A percentile compares a stretch with the other conserved stretches of the same genome.
Evolutionary conservation across 2,113 vertebrate species (phyloP).

Genomic region (Origma solitaria): DNA sequence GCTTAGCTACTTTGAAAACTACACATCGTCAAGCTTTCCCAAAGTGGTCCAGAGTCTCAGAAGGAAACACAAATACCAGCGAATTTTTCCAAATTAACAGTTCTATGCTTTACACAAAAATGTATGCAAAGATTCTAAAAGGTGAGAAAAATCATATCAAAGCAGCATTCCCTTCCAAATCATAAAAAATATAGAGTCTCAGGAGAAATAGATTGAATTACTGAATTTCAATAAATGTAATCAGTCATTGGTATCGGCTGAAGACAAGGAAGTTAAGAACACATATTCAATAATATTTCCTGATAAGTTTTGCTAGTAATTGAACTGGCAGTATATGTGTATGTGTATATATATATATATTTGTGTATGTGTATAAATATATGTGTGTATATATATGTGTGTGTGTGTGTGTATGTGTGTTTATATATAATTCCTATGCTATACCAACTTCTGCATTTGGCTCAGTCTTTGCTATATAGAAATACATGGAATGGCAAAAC

Average conservation of each 20-base stretch:
- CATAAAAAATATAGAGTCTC: not conserved
- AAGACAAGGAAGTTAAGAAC: not conserved
- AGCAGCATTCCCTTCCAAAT: not conserved
- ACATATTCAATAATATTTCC: not conserved
- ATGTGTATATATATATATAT: rapidly evolving
- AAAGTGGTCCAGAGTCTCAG: not conserved
- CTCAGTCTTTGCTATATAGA: not conserved
- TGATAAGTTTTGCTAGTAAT: not conserved
- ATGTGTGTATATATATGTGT: rapidly evolving
- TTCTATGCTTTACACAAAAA: not conserved
- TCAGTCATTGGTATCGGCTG: not conserved
- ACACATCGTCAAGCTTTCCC: not conserved
- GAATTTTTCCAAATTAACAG: not conserved
- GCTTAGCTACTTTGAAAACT: not conserved
- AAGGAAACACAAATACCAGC: not conserved
- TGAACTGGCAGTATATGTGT: not conserved
- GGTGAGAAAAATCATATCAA: not conserved
- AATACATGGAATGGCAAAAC: not conserved
- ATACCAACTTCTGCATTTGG: not conserved
- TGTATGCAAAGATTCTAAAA: not conserved
- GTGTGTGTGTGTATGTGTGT: rapidly evolving
- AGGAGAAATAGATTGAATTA: not conserved
- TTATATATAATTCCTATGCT: not conserved
- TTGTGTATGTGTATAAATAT: too few relatives aligned
- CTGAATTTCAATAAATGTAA: not conserved